Percentiles rank a stretch among this genome's conserved stretches.
These are phyloP conservation scores for Cephalophus harveyi DNA, from an alignment of 2,113 vertebrate genomes.

Conservation along the genomic window DNA sequence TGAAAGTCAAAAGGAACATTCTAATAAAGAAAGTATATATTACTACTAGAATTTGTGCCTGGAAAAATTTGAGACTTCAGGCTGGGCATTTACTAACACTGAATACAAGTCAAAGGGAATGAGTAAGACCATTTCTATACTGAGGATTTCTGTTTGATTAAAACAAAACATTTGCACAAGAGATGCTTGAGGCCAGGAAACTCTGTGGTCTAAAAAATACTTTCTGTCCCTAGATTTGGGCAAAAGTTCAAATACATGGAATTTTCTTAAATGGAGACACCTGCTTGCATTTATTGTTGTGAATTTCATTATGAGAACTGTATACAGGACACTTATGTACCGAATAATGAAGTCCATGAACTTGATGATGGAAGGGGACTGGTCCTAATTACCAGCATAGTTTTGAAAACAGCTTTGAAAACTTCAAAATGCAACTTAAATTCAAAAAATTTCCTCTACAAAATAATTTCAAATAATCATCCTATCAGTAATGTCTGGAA, in stretches of 20 bases:
- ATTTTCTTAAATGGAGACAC: constrained; percentile 29
- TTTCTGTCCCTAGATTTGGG: not conserved
- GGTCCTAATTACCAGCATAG: not conserved
- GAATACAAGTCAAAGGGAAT: not conserved
- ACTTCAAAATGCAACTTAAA: not conserved
- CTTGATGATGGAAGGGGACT: not conserved
- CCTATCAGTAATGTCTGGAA: not conserved
- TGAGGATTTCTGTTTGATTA: not conserved
- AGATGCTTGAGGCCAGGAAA: constrained; percentile 17
- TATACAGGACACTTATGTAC: not conserved
- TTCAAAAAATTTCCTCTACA: not conserved
- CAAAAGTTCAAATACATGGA: not conserved
- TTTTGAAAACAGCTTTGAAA: not conserved
- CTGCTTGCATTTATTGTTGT: constrained; percentile 25
- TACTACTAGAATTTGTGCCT: not conserved
- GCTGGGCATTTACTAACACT: not conserved
- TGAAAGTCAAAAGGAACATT: not conserved
- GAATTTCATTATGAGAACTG: not conserved
- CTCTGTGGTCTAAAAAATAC: not conserved
- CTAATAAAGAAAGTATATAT: not conserved
- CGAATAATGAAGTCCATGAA: not conserved
- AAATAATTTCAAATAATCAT: not conserved
- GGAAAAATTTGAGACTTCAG: not conserved
- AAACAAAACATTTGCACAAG: constrained; percentile 19
- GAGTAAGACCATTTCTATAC: not conserved